A percentile compares a stretch with the other conserved stretches of the same genome.
phyloP scores from a whole-genome alignment of 2,797 vertebrate genomes.

The Galago senegalensis region DNA sequence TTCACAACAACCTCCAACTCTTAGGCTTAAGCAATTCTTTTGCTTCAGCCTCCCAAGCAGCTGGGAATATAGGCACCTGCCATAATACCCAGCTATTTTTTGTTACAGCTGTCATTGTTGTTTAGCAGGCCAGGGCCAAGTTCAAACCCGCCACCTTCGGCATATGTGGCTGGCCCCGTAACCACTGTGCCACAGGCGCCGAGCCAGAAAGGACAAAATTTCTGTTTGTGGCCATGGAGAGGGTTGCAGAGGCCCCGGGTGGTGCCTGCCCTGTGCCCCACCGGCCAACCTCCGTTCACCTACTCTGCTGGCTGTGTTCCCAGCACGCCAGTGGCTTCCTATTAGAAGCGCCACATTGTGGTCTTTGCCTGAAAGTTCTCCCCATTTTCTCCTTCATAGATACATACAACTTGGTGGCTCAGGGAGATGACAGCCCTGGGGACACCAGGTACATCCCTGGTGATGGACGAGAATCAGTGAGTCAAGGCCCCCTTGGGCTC shows the following conservation, averaged over 20 bases:
- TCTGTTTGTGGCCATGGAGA: not conserved
- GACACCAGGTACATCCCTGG: not conserved
- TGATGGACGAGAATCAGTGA: not conserved
- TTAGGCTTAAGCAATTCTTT: too few relatives aligned
- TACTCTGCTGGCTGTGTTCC: too few relatives aligned
- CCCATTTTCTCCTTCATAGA: not conserved
- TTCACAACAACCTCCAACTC: too few relatives aligned
- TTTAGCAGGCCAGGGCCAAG: too few relatives aligned
- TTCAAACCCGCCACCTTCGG: too few relatives aligned
- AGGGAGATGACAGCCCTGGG: not conserved
- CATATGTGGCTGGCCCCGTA: too few relatives aligned
- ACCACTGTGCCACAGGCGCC: too few relatives aligned
- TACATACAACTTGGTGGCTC: not conserved
- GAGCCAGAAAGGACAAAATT: not conserved
- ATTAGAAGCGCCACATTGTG: not conserved
- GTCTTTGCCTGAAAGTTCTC: not conserved
- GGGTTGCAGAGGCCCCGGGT: not conserved
- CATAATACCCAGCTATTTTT: too few relatives aligned
- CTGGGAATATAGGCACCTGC: too few relatives aligned
- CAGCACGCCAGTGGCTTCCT: not conserved
- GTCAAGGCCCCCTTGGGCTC: not conserved
- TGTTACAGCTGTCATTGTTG: too few relatives aligned
- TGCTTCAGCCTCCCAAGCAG: too few relatives aligned
- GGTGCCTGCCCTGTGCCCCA: not conserved
- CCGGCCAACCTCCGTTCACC: rapidly evolving